phyloP scores from a whole-genome alignment of 2,797 vertebrate species.

The Chlorospingus semifuscus region DNA sequence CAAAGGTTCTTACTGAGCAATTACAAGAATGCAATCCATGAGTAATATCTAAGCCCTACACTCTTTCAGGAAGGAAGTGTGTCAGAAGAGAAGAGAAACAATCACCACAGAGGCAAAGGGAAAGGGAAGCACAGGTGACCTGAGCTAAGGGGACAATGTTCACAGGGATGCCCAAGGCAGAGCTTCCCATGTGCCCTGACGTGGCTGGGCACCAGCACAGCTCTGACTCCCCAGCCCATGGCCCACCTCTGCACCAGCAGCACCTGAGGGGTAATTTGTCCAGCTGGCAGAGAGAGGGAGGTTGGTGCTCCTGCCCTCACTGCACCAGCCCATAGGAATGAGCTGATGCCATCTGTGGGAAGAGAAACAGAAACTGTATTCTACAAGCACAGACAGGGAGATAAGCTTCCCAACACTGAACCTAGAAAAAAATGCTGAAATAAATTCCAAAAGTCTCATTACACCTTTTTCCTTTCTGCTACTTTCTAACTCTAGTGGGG shows the following conservation, averaged over 20 bases:
- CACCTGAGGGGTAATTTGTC: background rate
- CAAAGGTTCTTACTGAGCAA: background rate
- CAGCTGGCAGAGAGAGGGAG: background rate
- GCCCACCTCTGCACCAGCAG: background rate
- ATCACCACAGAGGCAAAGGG: background rate
- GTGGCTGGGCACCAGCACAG: fast-evolving
- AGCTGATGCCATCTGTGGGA: background rate
- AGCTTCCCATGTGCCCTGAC: fast-evolving
- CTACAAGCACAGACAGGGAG: background rate
- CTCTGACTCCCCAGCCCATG: background rate
- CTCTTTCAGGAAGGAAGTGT: fast-evolving
- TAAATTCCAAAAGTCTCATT: background rate
- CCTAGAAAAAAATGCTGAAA: background rate
- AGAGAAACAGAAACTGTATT: background rate
- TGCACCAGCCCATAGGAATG: fast-evolving
- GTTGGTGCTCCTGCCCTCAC: background rate
- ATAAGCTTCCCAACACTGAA: background rate
- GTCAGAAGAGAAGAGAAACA: background rate
- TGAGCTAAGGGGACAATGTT: background rate
- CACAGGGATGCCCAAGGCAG: fast-evolving
- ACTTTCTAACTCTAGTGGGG: background rate
- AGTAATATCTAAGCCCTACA: background rate
- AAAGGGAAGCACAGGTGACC: background rate
- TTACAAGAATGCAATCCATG: background rate
- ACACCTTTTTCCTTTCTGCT: background rate